phyloP scores from a whole-genome alignment of 1,140 invertebrate genomes.

The Eumaeus atala region DNA sequence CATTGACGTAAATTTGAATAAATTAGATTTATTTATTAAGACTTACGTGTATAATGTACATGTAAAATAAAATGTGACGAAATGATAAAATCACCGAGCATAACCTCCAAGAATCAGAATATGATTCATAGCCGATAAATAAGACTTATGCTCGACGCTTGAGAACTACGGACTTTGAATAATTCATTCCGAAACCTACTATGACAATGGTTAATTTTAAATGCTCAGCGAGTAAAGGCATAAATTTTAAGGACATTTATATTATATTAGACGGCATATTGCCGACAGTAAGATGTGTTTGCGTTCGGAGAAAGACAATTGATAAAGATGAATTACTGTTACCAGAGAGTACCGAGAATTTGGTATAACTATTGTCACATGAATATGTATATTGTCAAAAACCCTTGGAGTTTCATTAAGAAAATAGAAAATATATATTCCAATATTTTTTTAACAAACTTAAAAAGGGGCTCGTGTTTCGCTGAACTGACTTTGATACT shows the following conservation, averaged over 20 bases:
- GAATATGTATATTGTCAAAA: no score
- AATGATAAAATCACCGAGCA: no score
- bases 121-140: constrained; percentile 27
- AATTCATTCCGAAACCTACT: constrained; percentile 31
- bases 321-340: background rate
- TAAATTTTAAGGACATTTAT: constrained; percentile 20
- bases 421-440: background rate
- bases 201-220: constrained; percentile 31
- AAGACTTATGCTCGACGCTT: constrained; percentile 27
- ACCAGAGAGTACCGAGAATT: no score
- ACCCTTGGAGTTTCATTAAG: background rate
- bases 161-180: constrained; percentile 30
- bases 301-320: background rate
- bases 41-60: no score
- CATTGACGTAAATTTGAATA: no score
- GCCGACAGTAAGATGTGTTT: constrained; percentile 1
- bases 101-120: constrained; percentile 11
- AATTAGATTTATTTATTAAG: no score
- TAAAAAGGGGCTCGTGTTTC: no score
- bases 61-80: no score
- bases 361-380: no score
- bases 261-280: constrained; percentile 1
- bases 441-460: no score
- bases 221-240: constrained; percentile 28
- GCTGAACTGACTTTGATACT: no score